Conservation (phyloP, 1,140 invertebrate species). For the Tetramorium alpestre region DNA sequence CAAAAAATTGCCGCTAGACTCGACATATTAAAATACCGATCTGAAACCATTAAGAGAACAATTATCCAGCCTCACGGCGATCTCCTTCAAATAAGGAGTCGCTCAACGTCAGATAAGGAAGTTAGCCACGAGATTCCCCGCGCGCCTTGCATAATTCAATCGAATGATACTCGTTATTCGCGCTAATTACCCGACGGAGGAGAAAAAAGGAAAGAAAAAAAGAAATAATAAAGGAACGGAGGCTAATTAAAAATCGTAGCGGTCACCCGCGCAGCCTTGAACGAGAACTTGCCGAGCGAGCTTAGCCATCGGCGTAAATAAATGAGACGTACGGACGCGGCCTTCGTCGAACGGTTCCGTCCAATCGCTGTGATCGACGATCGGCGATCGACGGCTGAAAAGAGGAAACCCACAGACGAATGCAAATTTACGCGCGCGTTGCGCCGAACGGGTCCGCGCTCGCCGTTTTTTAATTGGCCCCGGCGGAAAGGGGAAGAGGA, state of each 20-base stretch:
- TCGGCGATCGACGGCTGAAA: not conserved
- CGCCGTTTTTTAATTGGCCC: not conserved
- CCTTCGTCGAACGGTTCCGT: constrained; percentile 57
- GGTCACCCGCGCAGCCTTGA: constrained; percentile 67
- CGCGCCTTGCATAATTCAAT: constrained; percentile 50
- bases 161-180: constrained; percentile 27
- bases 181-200: constrained; percentile 35
- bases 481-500: too few species aligned
- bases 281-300: constrained; percentile 72
- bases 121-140: not conserved
- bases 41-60: not conserved
- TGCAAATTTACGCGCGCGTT: constrained; percentile 7
- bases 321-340: not conserved
- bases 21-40: not conserved
- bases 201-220: not conserved
- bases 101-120: not conserved
- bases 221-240: not conserved
- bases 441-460: not conserved
- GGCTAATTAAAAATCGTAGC: constrained; percentile 43
- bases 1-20: not conserved
- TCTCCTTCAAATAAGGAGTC: not conserved
- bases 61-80: not conserved
- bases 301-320: constrained; percentile 10
- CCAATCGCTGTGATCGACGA: constrained; percentile 26
- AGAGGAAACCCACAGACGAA: constrained; percentile 34